Conservation (phyloP, 92 coral and sea anemone species). For the Actinernus sp. region DNA sequence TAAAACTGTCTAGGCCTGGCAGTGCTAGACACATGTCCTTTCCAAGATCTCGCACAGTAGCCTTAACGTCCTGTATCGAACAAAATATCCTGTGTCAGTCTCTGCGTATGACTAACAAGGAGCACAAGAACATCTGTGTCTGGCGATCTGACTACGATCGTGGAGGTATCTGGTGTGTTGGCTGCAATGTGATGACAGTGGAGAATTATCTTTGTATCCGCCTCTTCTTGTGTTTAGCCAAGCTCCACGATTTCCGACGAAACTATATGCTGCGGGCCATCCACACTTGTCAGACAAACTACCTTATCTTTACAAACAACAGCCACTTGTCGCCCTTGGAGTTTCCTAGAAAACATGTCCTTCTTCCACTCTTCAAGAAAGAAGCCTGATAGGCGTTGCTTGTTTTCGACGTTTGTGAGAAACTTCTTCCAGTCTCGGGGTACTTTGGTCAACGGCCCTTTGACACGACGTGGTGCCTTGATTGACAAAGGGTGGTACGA, state of each 20-base stretch:
- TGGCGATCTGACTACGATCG: background rate
- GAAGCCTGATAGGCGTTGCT: conserved; percentile 3
- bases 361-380: conserved; percentile 1
- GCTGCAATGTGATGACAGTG: background rate
- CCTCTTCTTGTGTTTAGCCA: background rate
- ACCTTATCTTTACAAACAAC: background rate
- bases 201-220: background rate
- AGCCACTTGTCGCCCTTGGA: background rate
- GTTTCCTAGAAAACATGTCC: conserved; percentile 3
- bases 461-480: conserved; percentile 5
- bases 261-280: too few relatives aligned
- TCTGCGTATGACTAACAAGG: background rate
- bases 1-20: too few relatives aligned
- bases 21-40: background rate
- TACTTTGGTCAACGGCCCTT: conserved; percentile 1
- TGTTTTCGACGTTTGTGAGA: background rate
- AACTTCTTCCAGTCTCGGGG: conserved; percentile 19
- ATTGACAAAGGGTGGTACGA: conserved; percentile 14
- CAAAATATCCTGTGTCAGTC: background rate
- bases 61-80: background rate
- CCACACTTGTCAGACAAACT: background rate
- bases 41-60: background rate
- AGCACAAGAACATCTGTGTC: background rate
- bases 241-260: background rate
- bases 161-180: background rate